Base-by-base conservation (phyloP, 1,140 invertebrate species). In the Bombyx mandarina region DNA sequence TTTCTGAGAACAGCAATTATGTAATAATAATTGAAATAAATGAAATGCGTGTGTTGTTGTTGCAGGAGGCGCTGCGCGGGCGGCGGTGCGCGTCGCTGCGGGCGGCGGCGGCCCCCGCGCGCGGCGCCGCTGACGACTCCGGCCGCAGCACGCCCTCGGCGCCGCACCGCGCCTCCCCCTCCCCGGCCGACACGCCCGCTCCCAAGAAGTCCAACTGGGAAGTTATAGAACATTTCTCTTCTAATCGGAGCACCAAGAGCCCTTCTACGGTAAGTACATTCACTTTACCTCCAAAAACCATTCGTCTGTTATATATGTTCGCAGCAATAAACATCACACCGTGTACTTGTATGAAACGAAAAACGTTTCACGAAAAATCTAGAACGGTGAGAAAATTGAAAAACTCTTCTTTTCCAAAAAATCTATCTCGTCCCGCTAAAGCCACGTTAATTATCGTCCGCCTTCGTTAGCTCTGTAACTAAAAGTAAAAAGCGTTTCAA, bases 181-280 rank as follows among this genome's bases (percentile, higher is more conserved):
- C 89, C n/a, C 89, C 90, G 26, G 89, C 88, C 2, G 89, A 80
- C 48, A 75, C 79, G 0, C 77, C 75, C 9, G 75, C 89, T 46
- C 87, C 91, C 42, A 91, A 91, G 79, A 95, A 95, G 77, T 95
- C 94, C 65, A 95, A 96, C 81, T 96, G 94, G 94, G 93, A 96
- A 79, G 94, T 96, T 57, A 96, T 96, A 69, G 94, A 96, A 81
- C 94, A 96, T 81, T 95, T 93, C 81, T 83, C 79, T 3, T 75
- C 79, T 1, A 86, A 60, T 65, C 70, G 73, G 47, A 71, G 54
- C 65, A 81, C 77, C 69, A 82, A 79, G 58, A 82, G 77, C 52
- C 79, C 81, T 18, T 76, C 81, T 45, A 61, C 77, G 12, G 83
- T 86, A 63, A 77, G 83, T 82, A 64, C 7, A 5, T 53, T 18